phyloP scores from a whole-genome alignment of 2,888 invertebrate genomes.

The Troides helena region DNA sequence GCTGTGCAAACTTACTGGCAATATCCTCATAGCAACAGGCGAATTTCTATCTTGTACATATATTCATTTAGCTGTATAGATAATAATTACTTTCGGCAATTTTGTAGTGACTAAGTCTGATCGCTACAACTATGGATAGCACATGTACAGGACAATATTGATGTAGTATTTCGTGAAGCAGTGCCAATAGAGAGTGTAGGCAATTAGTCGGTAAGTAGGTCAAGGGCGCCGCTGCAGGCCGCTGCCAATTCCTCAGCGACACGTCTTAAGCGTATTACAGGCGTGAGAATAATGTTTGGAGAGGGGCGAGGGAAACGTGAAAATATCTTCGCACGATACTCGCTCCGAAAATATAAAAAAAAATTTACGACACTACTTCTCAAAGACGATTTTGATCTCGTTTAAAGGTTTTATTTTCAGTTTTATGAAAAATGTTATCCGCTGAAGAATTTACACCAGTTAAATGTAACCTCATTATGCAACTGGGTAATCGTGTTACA shows the following conservation, averaged over 20 bases:
- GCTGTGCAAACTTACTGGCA: no score
- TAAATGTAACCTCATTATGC: neutral
- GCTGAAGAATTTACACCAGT: neutral
- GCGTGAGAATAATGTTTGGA: neutral
- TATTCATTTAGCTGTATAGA: no score
- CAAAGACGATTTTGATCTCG: neutral
- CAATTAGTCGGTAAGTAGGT: constrained; percentile 65
- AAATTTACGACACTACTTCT: constrained; percentile 7
- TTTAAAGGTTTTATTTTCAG: neutral
- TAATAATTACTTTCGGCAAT: no score
- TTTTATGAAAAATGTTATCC: no score
- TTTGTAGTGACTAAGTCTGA: no score
- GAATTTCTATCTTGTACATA: no score
- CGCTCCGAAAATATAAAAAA: constrained; percentile 1
- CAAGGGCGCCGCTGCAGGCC: constrained; percentile 48
- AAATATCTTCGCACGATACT: neutral
- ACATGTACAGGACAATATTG: no score
- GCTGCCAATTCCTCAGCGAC: constrained; percentile 46
- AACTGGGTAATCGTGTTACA: neutral
- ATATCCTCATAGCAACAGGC: no score
- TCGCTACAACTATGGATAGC: no score
- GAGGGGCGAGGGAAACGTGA: neutral
- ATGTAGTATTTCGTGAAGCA: constrained; percentile 26
- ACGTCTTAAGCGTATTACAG: constrained; percentile 1
- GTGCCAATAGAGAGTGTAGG: constrained; percentile 52